Base-by-base conservation (phyloP, 2,797 vertebrate genomes). In the Neoniphon sammara region DNA sequence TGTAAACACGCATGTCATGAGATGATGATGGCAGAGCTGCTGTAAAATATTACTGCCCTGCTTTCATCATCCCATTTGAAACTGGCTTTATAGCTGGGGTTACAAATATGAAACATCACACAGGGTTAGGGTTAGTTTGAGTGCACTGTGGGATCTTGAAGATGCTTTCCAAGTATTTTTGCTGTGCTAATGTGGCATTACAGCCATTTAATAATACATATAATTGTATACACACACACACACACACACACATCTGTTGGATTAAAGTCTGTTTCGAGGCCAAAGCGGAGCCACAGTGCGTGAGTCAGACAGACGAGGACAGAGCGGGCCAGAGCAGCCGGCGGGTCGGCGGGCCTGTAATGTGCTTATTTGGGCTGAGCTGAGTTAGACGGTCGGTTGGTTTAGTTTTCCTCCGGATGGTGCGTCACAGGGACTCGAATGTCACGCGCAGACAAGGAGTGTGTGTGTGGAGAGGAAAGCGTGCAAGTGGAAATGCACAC, bases 281-380 rank as follows among this genome's bases (percentile, higher is more conserved):
- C 25, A 30, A 15, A 27, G 25, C 15, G 25, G 27, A 11, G 7
- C 1, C 25, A 25, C 25, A 5, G 52, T 23, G 10, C 2, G 21
- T 54, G 52, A 54, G 9, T 54, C 52, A 23, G 52, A 23, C 52
- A 5, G 50, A 20, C 20, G 21, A 54, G 52, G 23, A 54, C 23
- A 6, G 50, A n/a, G 47, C 47, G 47, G 47, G 23, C 25, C 23
- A 6, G 39, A 53, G 50, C 50, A 23, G 50, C 50, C 50, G 50
- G 20, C 21, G 21, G 50, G 50, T 23, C 53, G 14, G 53, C 53
- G 9, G 23, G 52, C 10, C 52, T 54, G 12, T 12, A 55, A 18
- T 15, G 64, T 3, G 56, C 50, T 60, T 70, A 60, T 71, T 71
- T 71, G 76, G 61, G 52, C 53, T 30, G 50, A 69, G 42, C 46